A percentile compares a stretch with the other conserved stretches of the same genome.
Evolutionary conservation across 2,113 vertebrate species (phyloP).

Genomic region (Tyrannus savana): DNA sequence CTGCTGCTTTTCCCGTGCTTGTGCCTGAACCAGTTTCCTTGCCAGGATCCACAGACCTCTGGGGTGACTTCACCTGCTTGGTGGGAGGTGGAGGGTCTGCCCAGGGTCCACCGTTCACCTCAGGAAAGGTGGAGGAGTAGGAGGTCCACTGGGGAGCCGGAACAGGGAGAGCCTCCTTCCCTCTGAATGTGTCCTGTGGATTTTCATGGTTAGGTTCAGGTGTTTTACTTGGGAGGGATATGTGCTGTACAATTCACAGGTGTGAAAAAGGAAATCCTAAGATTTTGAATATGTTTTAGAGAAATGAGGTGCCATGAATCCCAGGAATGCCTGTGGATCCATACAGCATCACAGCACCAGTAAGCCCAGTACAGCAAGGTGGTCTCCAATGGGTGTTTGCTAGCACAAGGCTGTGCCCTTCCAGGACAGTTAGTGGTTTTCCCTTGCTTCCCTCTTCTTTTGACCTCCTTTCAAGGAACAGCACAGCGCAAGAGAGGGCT

Average conservation of each 20-base stretch:
- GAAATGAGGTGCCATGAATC: not conserved
- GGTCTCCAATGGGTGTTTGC: not conserved
- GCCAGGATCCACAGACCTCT: not conserved
- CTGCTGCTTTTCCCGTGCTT: conserved; percentile 55
- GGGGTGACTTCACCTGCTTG: conserved; percentile 20
- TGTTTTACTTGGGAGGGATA: not conserved
- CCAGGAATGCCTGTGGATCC: not conserved
- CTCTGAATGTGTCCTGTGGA: not conserved
- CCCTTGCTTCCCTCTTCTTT: not conserved
- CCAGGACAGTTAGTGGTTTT: not conserved
- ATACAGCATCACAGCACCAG: not conserved
- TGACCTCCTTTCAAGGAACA: not conserved
- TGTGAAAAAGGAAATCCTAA: not conserved
- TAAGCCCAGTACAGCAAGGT: not conserved
- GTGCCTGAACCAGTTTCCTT: not conserved
- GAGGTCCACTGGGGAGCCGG: not conserved
- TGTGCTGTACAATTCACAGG: not conserved
- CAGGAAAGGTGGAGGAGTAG: not conserved
- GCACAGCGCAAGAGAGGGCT: not conserved
- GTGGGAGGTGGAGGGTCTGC: not conserved
- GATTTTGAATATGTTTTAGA: not conserved
- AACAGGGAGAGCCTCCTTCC: accelerated
- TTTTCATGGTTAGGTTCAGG: not conserved
- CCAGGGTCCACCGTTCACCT: not conserved
- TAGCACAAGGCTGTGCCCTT: accelerated